Evolutionary conservation across 2,113 vertebrate genomes (phyloP).

Genomic region (Bos taurus): DNA sequence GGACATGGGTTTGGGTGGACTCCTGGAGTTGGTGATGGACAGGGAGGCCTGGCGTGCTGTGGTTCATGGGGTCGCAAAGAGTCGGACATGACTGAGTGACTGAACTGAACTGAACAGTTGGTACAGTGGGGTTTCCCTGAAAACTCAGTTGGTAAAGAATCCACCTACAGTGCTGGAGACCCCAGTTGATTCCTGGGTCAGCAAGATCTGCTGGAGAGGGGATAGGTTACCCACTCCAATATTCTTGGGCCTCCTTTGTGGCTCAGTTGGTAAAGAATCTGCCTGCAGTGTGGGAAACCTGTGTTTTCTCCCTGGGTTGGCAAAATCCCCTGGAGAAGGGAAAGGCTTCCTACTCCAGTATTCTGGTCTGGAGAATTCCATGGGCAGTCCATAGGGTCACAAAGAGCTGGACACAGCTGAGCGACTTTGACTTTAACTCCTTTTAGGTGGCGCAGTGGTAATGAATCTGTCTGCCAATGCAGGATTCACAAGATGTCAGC

Average conservation of each 20-base stretch:
- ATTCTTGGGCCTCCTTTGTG: neutral
- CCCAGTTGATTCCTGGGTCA: accelerated
- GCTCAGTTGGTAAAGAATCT: neutral
- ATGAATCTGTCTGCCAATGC: neutral
- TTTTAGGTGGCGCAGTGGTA: neutral
- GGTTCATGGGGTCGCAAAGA: neutral
- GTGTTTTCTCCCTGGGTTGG: neutral
- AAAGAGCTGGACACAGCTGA: neutral
- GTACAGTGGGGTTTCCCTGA: neutral
- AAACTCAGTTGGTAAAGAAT: neutral
- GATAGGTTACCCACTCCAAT: neutral
- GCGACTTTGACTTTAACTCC: neutral
- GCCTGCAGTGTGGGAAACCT: neutral
- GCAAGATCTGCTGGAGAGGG: accelerated
- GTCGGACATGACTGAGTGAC: accelerated
- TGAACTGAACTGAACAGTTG: neutral
- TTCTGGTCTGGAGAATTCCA: neutral
- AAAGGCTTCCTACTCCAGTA: neutral
- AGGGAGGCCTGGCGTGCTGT: neutral
- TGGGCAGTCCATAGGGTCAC: neutral
- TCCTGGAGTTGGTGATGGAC: neutral
- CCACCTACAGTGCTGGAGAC: accelerated
- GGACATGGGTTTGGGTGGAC: neutral
- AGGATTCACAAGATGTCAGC: neutral
- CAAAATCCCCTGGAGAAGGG: neutral